Base-by-base conservation (phyloP, 2,888 invertebrate species). In the Anarsia innoxiella region DNA sequence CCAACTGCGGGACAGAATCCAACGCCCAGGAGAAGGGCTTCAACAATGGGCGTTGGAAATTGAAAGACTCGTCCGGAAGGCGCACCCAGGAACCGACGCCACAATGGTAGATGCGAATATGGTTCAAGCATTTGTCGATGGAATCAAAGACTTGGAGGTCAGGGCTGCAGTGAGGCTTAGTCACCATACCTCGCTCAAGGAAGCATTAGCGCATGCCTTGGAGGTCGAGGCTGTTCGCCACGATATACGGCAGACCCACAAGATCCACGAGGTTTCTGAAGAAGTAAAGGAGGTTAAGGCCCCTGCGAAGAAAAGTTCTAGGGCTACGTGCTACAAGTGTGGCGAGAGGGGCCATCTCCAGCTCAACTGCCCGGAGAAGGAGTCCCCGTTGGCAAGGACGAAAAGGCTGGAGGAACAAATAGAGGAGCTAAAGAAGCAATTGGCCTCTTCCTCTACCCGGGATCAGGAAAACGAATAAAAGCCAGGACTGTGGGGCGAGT, bases 1-100 rank as follows among this genome's bases (percentile, higher is more conserved):
- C 14, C 33, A 38, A 19, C 32, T 38, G 12, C 26, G 28, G 1
- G 32, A 38, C 38, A n/a, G 33, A 16, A 14, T 23, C n/a, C 37
- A 31, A 25, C 23, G 30, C 23, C 9, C 12, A 3, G 12, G 13
- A 10, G 14, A 14, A 12, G n/a, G 23, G 8, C 12, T 14, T 2
- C 28, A 27, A 28, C 29, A 29, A 12, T 29, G 29, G 29, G 12
- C 13, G 3, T 9, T 29, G 9, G 29, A 29, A 13, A 13, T 29
- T 5, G 29, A 29, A 9, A 29, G 12, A 12, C 29, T 29, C 3
- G 13, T 29, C 11, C 12, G 29, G 3, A 29, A 11, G 8, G 29
- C 13, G 6, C 12, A 29, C 9, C 29, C 12, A 9, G 5, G 12
- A 12, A 12, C 12, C 3, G 12, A 11, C 8, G 2, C 13, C 2